A percentile compares a stretch with the other conserved stretches of the same genome.
These are phyloP conservation scores for Oryzias curvinotus DNA, from an alignment of 2,113 vertebrate species.

Conservation along the genomic window DNA sequence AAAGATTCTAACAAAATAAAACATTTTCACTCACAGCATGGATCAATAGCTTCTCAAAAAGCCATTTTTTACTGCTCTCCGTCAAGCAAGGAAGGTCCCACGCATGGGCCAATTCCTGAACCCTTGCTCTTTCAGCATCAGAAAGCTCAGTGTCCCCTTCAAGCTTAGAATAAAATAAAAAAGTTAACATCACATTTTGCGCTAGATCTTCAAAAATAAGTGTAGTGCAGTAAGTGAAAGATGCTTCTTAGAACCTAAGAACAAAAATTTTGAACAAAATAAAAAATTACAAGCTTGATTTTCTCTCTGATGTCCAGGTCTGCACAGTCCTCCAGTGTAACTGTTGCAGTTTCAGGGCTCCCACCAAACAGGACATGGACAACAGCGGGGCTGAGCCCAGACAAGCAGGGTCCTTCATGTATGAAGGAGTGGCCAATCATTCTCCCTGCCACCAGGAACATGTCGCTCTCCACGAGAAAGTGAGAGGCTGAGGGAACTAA, in stretches of 20 bases:
- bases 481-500: conserved; percentile 1
- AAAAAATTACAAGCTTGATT: too few relatives aligned
- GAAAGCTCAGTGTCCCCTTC: neutral
- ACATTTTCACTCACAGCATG: conserved; percentile 1
- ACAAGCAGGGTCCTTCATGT: neutral
- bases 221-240: neutral
- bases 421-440: conserved; percentile 1
- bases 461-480: neutral
- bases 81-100: conserved; percentile 2
- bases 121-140: neutral
- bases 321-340: too few relatives aligned
- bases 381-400: conserved; percentile 1
- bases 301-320: too few relatives aligned
- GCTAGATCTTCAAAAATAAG: neutral
- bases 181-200: neutral
- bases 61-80: neutral
- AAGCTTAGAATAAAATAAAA: neutral
- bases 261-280: too few relatives aligned
- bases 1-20: neutral
- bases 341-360: conserved; percentile 1
- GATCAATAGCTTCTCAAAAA: conserved; percentile 2
- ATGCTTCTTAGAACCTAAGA: too few relatives aligned
- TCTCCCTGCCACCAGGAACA: neutral
- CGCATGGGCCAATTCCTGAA: neutral
- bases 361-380: neutral